A percentile compares a stretch with the other conserved stretches of the same genome.
Conservation (phyloP, 2,797 vertebrate genomes). For the Phyllotis vaccarum region DNA sequence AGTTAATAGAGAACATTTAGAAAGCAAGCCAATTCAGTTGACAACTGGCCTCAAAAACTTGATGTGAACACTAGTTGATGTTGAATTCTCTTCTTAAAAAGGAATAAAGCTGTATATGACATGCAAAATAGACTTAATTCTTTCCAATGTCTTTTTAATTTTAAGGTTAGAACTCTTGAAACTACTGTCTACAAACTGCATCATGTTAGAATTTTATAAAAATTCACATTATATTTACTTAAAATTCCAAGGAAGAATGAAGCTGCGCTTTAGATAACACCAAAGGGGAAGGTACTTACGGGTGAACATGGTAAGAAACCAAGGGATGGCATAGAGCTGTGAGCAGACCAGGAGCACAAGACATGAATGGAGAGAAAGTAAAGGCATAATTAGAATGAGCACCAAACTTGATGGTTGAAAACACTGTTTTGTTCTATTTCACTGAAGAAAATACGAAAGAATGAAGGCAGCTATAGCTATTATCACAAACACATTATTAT, state of each 20-base stretch:
- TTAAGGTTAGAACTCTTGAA: conserved; percentile 39
- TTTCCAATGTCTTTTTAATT: background rate
- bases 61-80: background rate
- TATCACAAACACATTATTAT: background rate
- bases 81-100: conserved; percentile 45
- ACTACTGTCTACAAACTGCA: conserved; percentile 25
- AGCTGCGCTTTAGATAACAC: background rate
- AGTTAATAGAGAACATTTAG: conserved; percentile 31
- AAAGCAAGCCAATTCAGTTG: conserved; percentile 45
- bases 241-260: background rate
- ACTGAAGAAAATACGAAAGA: conserved; percentile 16
- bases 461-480: background rate
- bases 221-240: background rate
- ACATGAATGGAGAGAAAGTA: conserved; percentile 22
- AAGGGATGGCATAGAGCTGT: conserved; percentile 98
- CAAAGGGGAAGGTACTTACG: conserved; percentile 91
- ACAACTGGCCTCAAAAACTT: background rate
- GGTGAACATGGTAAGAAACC: conserved; percentile 99
- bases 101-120: background rate
- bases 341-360: conserved; percentile 48
- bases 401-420: conserved; percentile 32
- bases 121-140: background rate
- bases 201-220: conserved; percentile 24
- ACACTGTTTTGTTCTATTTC: background rate
- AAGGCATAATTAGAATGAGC: conserved; percentile 55